phyloP scores from a whole-genome alignment of 1,140 invertebrate genomes.

The Drosophila auraria region DNA sequence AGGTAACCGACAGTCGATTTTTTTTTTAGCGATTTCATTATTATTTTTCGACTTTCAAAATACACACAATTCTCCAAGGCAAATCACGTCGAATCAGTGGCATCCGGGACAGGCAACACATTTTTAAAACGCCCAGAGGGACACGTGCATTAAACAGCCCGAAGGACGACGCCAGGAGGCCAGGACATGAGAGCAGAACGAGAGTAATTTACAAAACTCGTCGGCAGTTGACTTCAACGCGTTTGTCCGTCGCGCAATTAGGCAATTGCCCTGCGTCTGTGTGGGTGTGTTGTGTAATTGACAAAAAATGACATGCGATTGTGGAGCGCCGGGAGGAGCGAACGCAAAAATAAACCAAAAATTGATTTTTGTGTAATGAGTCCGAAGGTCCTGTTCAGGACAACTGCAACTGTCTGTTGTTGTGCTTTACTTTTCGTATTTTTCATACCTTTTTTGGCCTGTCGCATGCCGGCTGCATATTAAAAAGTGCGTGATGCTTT shows the following conservation, averaged over 20 bases:
- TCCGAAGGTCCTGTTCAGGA: slow-evolving; percentile 60
- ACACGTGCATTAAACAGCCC: slow-evolving; percentile 82
- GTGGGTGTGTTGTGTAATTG: slow-evolving; percentile 57
- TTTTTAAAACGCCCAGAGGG: slow-evolving; percentile 76
- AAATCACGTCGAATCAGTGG: slow-evolving; percentile 65
- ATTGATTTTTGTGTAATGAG: slow-evolving; percentile 81
- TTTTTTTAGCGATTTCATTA: not conserved
- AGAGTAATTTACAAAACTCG: slow-evolving; percentile 81
- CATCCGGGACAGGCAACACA: slow-evolving; percentile 63
- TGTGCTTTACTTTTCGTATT: slow-evolving; percentile 39
- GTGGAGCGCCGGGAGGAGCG: slow-evolving; percentile 25
- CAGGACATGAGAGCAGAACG: slow-evolving; percentile 36
- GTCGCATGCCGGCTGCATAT: slow-evolving; percentile 74
- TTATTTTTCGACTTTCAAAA: slow-evolving; percentile 21
- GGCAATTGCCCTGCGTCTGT: slow-evolving; percentile 66
- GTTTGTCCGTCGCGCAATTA: slow-evolving; percentile 79
- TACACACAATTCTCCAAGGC: slow-evolving; percentile 34
- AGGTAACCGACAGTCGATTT: slow-evolving; percentile 14
- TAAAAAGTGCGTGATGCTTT: slow-evolving; percentile 76
- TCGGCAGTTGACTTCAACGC: slow-evolving; percentile 72
- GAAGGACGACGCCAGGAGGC: slow-evolving; percentile 28
- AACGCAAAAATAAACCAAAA: slow-evolving; percentile 77
- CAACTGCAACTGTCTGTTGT: slow-evolving; percentile 34
- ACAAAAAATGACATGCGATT: slow-evolving; percentile 74
- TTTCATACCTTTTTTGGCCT: slow-evolving; percentile 34